Percentiles rank a stretch among this genome's conserved stretches.
phyloP scores from a whole-genome alignment of 2,888 invertebrate genomes.

The Luperina nickerlii region DNA sequence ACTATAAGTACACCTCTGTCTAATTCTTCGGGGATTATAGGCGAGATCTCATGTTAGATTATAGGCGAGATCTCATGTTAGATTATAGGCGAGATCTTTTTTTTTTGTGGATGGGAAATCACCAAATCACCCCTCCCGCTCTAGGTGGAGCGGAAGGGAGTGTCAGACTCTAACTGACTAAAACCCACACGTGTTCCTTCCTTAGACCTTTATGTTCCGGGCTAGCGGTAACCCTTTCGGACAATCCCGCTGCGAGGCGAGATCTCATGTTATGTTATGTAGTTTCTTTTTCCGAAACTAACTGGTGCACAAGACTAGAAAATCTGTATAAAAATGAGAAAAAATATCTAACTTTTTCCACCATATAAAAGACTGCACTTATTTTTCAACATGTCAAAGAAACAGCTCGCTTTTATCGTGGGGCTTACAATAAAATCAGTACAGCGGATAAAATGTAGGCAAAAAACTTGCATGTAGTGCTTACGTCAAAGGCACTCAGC shows the following conservation, averaged over 20 bases:
- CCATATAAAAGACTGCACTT: not conserved
- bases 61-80: no score
- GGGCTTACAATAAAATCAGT: constrained; percentile 43
- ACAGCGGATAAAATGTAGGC: constrained; percentile 23
- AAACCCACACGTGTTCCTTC: no score
- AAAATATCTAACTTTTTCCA: not conserved
- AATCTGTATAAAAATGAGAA: not conserved
- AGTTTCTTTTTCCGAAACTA: not conserved
- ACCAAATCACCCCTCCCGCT: no score
- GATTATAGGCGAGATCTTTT: no score
- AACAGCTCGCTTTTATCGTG: constrained; percentile 20
- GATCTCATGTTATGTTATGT: no score
- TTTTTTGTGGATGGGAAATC: no score
- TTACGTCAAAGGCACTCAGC: constrained; percentile 36
- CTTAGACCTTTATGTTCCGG: no score
- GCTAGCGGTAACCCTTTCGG: no score
- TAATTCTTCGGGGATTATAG: not conserved
- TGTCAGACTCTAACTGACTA: no score
- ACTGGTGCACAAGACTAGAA: not conserved
- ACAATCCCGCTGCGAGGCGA: no score
- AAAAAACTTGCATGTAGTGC: constrained; percentile 29
- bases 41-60: not conserved
- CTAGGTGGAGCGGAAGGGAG: no score
- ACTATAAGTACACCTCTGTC: not conserved
- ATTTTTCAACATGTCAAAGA: constrained; percentile 29